These are phyloP conservation scores for Ardeotis arabs DNA, from an alignment of 2,113 vertebrate genomes.

Conservation along the genomic window DNA sequence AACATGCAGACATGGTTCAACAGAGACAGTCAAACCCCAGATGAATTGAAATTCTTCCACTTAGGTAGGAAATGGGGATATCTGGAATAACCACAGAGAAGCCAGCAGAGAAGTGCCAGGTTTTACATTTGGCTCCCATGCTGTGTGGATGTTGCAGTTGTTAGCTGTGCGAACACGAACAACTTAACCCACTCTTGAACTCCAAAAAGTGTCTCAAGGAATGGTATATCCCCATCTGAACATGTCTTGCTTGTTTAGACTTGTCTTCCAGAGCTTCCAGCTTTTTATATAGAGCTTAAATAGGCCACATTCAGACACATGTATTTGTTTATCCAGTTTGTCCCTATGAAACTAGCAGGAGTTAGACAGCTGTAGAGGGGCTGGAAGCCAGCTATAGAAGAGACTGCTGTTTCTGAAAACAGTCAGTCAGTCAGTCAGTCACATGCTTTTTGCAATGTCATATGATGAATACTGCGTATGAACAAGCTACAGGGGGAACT, in stretches of 20 bases:
- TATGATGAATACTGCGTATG: background rate
- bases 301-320: background rate
- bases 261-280: background rate
- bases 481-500: background rate
- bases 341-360: background rate
- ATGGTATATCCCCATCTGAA: background rate
- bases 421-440: background rate
- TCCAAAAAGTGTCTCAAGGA: background rate
- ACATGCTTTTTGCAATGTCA: background rate
- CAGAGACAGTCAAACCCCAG: background rate
- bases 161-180: background rate
- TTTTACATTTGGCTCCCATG: background rate
- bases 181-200: background rate
- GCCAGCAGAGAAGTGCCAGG: background rate
- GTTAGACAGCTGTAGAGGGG: background rate
- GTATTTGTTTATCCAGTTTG: background rate
- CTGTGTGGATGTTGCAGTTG: rapidly evolving
- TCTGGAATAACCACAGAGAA: background rate
- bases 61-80: background rate
- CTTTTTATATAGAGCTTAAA: background rate
- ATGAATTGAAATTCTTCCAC: background rate
- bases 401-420: background rate
- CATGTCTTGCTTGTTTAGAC: background rate
- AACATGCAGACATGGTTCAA: background rate
- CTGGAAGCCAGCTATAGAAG: background rate